phyloP scores from a whole-genome alignment of 2,797 vertebrate species.

The Myoxocephalus aenaeus region DNA sequence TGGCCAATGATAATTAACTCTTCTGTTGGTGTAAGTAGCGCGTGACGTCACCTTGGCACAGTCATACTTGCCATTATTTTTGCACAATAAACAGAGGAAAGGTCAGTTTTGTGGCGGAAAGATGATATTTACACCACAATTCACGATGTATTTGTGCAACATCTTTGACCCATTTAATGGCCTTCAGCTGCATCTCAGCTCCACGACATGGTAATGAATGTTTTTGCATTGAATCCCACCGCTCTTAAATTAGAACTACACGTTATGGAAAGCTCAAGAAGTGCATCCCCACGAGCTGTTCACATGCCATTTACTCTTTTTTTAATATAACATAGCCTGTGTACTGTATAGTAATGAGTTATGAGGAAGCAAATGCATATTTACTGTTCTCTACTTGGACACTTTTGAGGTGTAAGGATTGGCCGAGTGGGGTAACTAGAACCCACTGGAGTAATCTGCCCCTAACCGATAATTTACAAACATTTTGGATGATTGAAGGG shows the following conservation, averaged over 20 bases:
- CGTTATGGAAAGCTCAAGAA: background rate
- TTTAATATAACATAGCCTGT: background rate
- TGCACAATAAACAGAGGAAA: slow-evolving; percentile 14
- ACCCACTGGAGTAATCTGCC: background rate
- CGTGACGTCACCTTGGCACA: slow-evolving; percentile 19
- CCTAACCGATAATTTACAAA: too few species aligned
- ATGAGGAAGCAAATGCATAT: background rate
- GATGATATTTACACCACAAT: background rate
- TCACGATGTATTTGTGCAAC: slow-evolving; percentile 19
- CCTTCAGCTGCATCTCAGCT: slow-evolving; percentile 9
- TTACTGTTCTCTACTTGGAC: background rate
- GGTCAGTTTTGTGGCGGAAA: slow-evolving; percentile 25
- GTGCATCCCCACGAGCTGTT: background rate
- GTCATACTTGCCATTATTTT: slow-evolving; percentile 14
- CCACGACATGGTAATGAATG: background rate
- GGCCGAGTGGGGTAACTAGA: background rate
- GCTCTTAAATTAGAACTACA: background rate
- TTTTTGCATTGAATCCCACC: background rate
- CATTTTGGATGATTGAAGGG: too few species aligned
- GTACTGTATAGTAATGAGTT: background rate
- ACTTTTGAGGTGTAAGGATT: background rate
- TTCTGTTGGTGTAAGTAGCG: slow-evolving; percentile 8
- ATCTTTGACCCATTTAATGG: slow-evolving; percentile 22
- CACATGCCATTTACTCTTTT: background rate
- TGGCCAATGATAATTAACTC: slow-evolving; percentile 49